These are phyloP conservation scores for Cryptus armator DNA, from an alignment of 2,888 invertebrate genomes.

Conservation along the genomic window DNA sequence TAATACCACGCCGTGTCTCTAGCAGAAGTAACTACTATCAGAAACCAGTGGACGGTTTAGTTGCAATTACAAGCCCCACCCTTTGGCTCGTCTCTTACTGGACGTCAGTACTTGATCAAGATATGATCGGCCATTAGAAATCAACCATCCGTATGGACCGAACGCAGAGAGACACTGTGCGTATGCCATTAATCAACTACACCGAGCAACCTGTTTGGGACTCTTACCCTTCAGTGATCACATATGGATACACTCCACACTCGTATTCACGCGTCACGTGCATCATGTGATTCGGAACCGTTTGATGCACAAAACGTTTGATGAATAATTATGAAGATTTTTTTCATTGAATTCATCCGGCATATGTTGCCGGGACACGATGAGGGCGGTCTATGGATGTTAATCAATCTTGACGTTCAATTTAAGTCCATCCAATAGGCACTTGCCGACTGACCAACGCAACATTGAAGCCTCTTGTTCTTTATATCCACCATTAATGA, in stretches of 20 bases:
- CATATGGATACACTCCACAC: constrained; percentile 57
- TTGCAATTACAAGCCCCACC: constrained; percentile 46
- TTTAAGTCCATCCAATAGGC: constrained; percentile 38
- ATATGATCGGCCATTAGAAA: constrained; percentile 63
- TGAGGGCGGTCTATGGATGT: not conserved
- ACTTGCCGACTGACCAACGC: constrained; percentile 30
- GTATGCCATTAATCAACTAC: constrained; percentile 62
- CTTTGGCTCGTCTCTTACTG: constrained; percentile 35
- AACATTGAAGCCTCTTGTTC: not conserved
- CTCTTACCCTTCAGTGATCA: constrained; percentile 54
- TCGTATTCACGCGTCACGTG: constrained; percentile 44
- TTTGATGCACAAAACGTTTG: constrained; percentile 16
- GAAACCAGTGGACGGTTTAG: constrained; percentile 53
- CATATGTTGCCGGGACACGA: not conserved
- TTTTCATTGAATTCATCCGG: not conserved
- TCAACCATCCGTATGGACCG: constrained; percentile 46
- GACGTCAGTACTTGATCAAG: constrained; percentile 57
- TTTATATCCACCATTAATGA: constrained; percentile 14
- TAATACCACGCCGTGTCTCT: constrained; percentile 14
- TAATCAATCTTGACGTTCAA: not conserved
- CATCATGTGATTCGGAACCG: constrained; percentile 44
- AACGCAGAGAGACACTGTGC: constrained; percentile 28
- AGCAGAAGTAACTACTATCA: constrained; percentile 19
- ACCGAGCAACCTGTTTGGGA: constrained; percentile 43
- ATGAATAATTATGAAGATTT: constrained; percentile 59